Conservation (phyloP, 2,113 vertebrate species). For the Cichladusa arquata region DNA sequence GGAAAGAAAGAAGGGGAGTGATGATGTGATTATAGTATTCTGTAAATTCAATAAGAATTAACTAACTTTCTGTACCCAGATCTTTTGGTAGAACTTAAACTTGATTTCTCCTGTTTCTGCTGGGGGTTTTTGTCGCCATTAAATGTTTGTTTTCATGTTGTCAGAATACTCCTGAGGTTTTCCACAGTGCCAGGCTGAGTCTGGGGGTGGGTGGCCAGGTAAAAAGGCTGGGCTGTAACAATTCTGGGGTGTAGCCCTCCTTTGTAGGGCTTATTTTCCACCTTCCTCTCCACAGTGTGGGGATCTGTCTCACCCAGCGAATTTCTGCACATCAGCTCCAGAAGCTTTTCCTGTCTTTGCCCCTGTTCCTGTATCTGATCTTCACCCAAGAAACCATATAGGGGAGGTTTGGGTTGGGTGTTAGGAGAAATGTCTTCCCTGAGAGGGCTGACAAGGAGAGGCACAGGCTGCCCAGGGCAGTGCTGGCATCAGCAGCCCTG, state of each 20-base stretch:
- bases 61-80: background rate
- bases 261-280: background rate
- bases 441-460: background rate
- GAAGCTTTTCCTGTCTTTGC: background rate
- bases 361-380: rapidly evolving
- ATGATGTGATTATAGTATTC: background rate
- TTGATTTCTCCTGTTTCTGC: background rate
- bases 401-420: background rate
- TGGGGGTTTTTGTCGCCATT: background rate
- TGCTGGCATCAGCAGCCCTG: background rate
- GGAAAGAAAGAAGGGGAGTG: background rate
- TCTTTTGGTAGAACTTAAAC: background rate
- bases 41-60: background rate
- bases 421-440: rapidly evolving
- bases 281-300: background rate
- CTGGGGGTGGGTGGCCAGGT: background rate
- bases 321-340: background rate
- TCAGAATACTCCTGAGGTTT: background rate
- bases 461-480: background rate
- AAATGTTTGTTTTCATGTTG: background rate
- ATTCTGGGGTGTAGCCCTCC: rapidly evolving
- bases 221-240: background rate
- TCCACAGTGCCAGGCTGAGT: rapidly evolving
- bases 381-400: rapidly evolving
- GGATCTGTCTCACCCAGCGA: background rate